Evolutionary conservation across 2,113 vertebrate species (phyloP).

Genomic region (Asarcornis scutulata): DNA sequence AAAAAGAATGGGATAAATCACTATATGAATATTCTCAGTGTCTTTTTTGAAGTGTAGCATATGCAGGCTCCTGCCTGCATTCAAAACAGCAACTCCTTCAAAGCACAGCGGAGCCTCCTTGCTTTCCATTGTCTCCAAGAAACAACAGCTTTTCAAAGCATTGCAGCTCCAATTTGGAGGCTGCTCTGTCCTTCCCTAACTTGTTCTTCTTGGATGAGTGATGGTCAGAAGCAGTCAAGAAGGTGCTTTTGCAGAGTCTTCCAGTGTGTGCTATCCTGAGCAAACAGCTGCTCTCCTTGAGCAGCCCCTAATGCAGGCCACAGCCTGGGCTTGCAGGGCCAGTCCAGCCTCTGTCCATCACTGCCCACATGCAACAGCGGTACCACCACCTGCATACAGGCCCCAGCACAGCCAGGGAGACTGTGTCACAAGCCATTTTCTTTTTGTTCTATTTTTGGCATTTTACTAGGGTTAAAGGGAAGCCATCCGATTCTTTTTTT

Average conservation of each 20-base stretch:
- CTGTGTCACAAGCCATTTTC: background rate
- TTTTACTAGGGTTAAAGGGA: background rate
- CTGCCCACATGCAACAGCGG: background rate
- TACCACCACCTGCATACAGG: background rate
- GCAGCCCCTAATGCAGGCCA: background rate
- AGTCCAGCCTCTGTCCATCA: background rate
- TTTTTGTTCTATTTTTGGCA: background rate
- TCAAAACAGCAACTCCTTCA: background rate
- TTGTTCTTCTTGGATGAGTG: background rate
- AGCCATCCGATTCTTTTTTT: background rate
- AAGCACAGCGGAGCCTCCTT: background rate
- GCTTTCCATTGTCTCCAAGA: background rate
- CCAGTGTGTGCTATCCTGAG: rapidly evolving
- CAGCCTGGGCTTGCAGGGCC: background rate
- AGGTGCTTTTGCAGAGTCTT: rapidly evolving
- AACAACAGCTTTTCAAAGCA: background rate
- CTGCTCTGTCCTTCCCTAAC: background rate
- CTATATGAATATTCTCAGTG: slow-evolving; percentile 35
- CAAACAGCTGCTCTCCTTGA: background rate
- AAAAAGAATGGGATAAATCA: slow-evolving; percentile 68
- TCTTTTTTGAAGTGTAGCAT: background rate
- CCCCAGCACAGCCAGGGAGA: rapidly evolving
- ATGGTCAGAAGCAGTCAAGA: background rate
- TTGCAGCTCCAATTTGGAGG: background rate
- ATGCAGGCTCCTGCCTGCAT: background rate